Evolutionary conservation across 2,797 vertebrate genomes (phyloP).

Genomic region (Staurois parvus): DNA sequence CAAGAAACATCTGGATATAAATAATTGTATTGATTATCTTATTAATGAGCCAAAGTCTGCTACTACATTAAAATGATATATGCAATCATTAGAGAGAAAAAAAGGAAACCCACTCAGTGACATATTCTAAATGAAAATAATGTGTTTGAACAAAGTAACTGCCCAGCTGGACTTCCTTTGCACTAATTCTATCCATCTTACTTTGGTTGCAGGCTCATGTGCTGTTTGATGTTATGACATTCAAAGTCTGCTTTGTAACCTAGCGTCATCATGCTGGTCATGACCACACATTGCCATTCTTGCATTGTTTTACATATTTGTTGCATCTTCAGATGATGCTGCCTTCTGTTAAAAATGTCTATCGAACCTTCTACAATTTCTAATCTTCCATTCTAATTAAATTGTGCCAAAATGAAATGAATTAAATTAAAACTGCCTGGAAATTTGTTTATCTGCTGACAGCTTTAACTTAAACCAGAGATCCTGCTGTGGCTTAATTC

Average conservation of each 20-base stretch:
- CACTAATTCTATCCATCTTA: not conserved
- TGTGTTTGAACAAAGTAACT: no score
- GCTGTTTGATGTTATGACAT: conserved; percentile 10
- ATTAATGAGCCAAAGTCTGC: no score
- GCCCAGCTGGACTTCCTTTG: no score
- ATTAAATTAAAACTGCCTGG: conserved; percentile 90
- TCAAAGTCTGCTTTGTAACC: not conserved
- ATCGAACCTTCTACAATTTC: conserved; percentile 73
- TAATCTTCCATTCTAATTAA: conserved; percentile 87
- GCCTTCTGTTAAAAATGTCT: conserved; percentile 66
- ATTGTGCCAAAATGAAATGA: conserved; percentile 91
- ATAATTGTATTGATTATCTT: no score
- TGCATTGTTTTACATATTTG: conserved; percentile 53
- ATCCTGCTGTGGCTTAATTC: conserved; percentile 85
- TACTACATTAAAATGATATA: no score
- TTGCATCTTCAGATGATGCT: conserved; percentile 50
- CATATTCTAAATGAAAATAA: no score
- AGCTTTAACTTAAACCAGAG: conserved; percentile 92
- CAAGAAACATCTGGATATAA: no score
- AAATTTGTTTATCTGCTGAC: conserved; percentile 90
- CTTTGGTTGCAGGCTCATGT: not conserved
- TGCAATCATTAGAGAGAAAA: no score
- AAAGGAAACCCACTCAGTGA: no score
- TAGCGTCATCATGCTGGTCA: conserved; percentile 2
- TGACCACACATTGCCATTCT: conserved; percentile 54